Evolutionary conservation across 2,797 vertebrate species (phyloP).

Genomic region (Lepus townsendii): DNA sequence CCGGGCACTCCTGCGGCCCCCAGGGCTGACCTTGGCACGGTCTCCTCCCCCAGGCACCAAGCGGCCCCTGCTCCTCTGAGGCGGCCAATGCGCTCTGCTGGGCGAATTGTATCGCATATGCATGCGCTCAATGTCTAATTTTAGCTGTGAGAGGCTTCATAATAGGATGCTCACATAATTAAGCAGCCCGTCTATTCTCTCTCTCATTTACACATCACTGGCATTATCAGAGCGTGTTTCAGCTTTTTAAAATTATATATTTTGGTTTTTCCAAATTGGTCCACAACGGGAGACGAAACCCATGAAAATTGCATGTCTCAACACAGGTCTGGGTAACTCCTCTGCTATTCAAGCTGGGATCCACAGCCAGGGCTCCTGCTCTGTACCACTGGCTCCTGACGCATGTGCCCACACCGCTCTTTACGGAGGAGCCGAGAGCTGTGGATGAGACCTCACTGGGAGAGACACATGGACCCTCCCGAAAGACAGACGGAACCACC

Average conservation of each 20-base stretch:
- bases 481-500: background rate
- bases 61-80: slow-evolving; percentile 67
- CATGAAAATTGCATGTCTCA: slow-evolving; percentile 66
- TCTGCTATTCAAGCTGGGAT: slow-evolving; percentile 1
- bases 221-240: slow-evolving; percentile 79
- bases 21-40: background rate
- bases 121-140: slow-evolving; percentile 83
- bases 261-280: slow-evolving; percentile 77
- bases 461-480: background rate
- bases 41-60: background rate
- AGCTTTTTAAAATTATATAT: slow-evolving; percentile 71
- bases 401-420: background rate
- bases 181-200: slow-evolving; percentile 80
- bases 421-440: background rate
- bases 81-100: slow-evolving; percentile 56
- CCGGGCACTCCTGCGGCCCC: background rate
- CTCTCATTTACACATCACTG: slow-evolving; percentile 78
- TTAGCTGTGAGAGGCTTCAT: slow-evolving; percentile 82
- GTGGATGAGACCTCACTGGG: background rate
- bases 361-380: background rate
- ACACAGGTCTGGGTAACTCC: slow-evolving; percentile 52
- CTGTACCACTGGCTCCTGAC: background rate
- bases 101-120: slow-evolving; percentile 79
- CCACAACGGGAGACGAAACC: slow-evolving; percentile 69
- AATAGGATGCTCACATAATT: slow-evolving; percentile 81